Evolutionary conservation across 2,797 vertebrate species (phyloP), one percentile per base, ranked within the genome.

Genomic region (Thamnophis elegans): DNA sequence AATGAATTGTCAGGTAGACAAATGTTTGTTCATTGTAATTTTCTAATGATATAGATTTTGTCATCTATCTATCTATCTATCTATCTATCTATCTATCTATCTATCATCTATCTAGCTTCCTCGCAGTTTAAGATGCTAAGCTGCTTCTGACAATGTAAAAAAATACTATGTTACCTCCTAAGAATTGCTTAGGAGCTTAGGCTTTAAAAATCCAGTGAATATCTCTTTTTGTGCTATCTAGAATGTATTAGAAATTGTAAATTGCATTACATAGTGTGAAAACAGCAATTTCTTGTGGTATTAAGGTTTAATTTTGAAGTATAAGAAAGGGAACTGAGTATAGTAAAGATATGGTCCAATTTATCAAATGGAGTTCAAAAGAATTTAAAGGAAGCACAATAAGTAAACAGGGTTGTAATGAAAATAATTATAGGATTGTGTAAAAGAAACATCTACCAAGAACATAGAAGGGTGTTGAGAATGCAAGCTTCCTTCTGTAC

Each of bases 281-380:
- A 93, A 91, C 51, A 91, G 87, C 90, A 91, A 93, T 93, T 85
- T 91, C 87, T 93, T 89, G 4, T 60, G 86, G 90, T 89, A 73
- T 93, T 87, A 91, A 89, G 86, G 51, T 32, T 91, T 93, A 32
- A 51, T 65, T 91, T 91, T 91, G 86, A 91, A 89, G 86, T 73
- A 85, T 91, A 93, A 47, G 56, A 88, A 91, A 53, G n/a, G 26
- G 88, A 53, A 73, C 90, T 73, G 88, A 59, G 90, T 25, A 32
- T 85, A 58, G 68, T 91, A 91, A 85, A 25, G 32, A 93, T 58
- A 89, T 89, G 86, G 55, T 89, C 32, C n/a, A 56, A 16, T 91
- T 93, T 91, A 47, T 90, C 56, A 78, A 85, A 82, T 14, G 87
- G 51, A 47, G 36, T 88, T 87, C 51, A 53, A 85, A 18, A 85